Evolutionary conservation across 2,113 vertebrate species (phyloP), one percentile per base, ranked within the genome.

Genomic region (Brachyhypopomus occidentalis): DNA sequence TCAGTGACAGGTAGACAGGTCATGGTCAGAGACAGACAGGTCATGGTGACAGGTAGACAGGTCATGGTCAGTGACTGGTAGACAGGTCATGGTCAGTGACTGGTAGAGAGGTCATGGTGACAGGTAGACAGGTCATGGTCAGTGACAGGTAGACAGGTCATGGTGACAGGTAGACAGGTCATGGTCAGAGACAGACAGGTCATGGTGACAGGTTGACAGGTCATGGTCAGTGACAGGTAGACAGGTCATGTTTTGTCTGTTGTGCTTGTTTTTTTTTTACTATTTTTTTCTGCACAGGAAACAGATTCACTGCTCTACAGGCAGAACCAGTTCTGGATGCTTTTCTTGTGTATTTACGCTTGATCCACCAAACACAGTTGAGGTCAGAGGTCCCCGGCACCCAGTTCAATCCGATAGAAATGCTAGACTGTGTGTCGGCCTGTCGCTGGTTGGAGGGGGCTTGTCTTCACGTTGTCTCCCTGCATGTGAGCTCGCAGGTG

Each of bases 371-470:
- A 59, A 72, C 36, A 19, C 55, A 76, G n/a, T 20, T 30, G 34
- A 30, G 9, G 20, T 75, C 52, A 36, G 45, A 12, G 12, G 34
- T 64, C 19, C 58, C 52, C 14, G 34, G n/a, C 23, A 52, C 67
- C 56, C 74, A 2, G 48, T 82, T 55, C 80, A 67, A 75, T 55
- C 63, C 56, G 67, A 71, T 79, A 79, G 36, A 70, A 72, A 62
- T 84, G 34, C 74, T 88, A 85, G n/a, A 30, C 60, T 56, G 0
- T 84, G 25, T 75, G 25, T 71, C 62, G 92, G 92, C 92, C 93
- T 84, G 89, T 84, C 75, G 88, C 92, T 92, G 91, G 92, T 94
- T 87, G 90, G 89, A 86, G 84, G 87, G 86, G 84, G 85, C 71
- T 77, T 80, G 2, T 34, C 22, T 83, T 87, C 23, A 27, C 17